A percentile compares a stretch with the other conserved stretches of the same genome.
phyloP scores from a whole-genome alignment of 2,888 invertebrate species.

The Lochmaea capreae region DNA sequence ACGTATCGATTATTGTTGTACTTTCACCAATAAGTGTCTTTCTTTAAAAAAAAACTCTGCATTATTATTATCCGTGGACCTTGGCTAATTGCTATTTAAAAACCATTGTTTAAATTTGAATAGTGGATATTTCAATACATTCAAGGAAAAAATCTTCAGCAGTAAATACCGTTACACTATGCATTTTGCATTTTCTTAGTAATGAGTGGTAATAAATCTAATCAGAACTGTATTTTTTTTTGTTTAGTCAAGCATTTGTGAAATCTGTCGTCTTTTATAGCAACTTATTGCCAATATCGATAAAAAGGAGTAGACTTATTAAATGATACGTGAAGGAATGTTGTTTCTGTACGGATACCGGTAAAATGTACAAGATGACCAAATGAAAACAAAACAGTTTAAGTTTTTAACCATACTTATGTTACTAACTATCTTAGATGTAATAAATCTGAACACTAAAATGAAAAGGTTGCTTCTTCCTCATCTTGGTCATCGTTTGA shows the following conservation, averaged over 20 bases:
- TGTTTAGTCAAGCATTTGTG: slow-evolving; percentile 32
- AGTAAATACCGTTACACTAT: not conserved
- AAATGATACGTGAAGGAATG: slow-evolving; percentile 21
- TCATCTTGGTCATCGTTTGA: too few relatives aligned
- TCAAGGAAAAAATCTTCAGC: not conserved
- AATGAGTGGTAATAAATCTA: slow-evolving; percentile 6
- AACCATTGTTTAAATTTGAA: not conserved
- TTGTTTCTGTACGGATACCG: slow-evolving; percentile 11
- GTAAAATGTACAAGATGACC: not conserved
- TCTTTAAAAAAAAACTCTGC: too few relatives aligned
- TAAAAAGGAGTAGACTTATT: slow-evolving; percentile 9
- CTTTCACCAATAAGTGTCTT: too few relatives aligned
- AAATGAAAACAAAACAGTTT: not conserved
- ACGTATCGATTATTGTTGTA: too few relatives aligned
- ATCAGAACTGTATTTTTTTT: slow-evolving; percentile 19
- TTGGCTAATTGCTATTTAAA: too few relatives aligned
- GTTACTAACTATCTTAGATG: too few relatives aligned
- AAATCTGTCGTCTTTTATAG: slow-evolving; percentile 28
- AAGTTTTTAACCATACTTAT: too few relatives aligned
- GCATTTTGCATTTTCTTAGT: slow-evolving; percentile 10
- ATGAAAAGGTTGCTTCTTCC: too few relatives aligned
- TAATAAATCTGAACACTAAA: too few relatives aligned
- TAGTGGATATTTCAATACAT: too few relatives aligned
- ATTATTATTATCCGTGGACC: too few relatives aligned
- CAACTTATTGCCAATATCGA: slow-evolving; percentile 19